These are phyloP conservation scores for Drosophila rellima DNA, from an alignment of 2,888 invertebrate genomes.

Conservation along the genomic window DNA sequence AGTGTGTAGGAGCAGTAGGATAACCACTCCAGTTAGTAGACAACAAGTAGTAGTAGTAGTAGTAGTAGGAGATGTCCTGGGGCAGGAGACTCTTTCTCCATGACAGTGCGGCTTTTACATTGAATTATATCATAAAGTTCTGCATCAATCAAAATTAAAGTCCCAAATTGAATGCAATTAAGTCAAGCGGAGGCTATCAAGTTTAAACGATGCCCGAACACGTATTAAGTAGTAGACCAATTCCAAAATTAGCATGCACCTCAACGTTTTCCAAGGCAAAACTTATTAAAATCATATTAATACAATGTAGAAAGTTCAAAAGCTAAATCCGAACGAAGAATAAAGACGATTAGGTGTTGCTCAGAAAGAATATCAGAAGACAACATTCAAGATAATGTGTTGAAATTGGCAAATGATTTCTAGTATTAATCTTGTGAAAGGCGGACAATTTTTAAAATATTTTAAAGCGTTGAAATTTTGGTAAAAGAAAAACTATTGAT, in stretches of 20 bases:
- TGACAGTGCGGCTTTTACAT: background rate
- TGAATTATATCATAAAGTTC: conserved; percentile 39
- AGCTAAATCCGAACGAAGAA: conserved; percentile 8
- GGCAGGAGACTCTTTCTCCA: conserved; percentile 16
- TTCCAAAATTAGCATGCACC: conserved; percentile 35
- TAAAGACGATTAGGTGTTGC: background rate
- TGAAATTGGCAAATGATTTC: conserved; percentile 13
- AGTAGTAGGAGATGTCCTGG: conserved; percentile 22
- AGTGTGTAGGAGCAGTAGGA: conserved; percentile 22
- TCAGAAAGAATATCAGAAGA: background rate
- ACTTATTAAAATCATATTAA: conserved; percentile 74
- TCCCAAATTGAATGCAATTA: conserved; percentile 37
- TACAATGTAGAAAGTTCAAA: conserved; percentile 27
- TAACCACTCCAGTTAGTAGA: conserved; percentile 57
- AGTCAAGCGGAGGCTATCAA: conserved; percentile 49
- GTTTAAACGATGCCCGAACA: conserved; percentile 34
- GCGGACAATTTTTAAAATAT: too few relatives aligned
- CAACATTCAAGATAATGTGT: conserved; percentile 1
- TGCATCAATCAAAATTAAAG: conserved; percentile 79
- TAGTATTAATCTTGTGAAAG: too few relatives aligned
- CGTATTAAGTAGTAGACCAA: conserved; percentile 30
- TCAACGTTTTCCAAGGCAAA: conserved; percentile 52
- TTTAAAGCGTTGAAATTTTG: too few relatives aligned
- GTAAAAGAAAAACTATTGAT: too few relatives aligned
- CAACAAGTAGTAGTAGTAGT: conserved; percentile 16